These are phyloP conservation scores for Oncorhynchus gorbuscha DNA, from an alignment of 2,113 vertebrate genomes.

Conservation along the genomic window DNA sequence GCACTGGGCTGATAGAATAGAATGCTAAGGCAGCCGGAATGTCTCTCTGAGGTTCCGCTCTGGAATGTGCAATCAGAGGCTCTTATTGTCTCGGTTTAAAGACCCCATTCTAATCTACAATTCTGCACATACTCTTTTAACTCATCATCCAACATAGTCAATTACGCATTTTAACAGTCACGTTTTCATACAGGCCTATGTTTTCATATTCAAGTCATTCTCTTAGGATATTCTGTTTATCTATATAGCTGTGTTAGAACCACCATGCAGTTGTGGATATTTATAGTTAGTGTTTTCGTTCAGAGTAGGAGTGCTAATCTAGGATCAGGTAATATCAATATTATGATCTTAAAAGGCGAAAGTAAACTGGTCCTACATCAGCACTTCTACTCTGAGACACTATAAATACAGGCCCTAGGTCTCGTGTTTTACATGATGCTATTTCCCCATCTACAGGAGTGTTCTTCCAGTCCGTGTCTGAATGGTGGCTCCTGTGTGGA, in stretches of 20 bases:
- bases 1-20: constrained; percentile 51
- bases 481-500: constrained; percentile 78
- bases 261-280: not conserved
- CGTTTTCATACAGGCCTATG: not conserved
- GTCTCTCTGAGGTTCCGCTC: constrained; percentile 46
- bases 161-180: not conserved
- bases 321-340: too few species aligned
- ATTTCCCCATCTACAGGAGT: constrained; percentile 69
- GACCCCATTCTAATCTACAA: not conserved
- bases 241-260: not conserved
- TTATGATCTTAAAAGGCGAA: too few species aligned
- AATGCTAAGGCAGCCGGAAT: constrained; percentile 30
- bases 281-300: not conserved
- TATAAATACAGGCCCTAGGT: not conserved
- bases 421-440: not conserved
- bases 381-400: not conserved
- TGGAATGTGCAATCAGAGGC: constrained; percentile 71
- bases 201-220: not conserved
- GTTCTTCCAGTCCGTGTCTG: constrained; percentile 69
- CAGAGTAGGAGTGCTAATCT: too few species aligned
- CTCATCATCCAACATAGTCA: not conserved
- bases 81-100: constrained; percentile 44
- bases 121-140: not conserved
- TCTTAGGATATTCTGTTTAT: not conserved
- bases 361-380: too few species aligned